phyloP scores from a whole-genome alignment of 1,140 invertebrate species.

The Bilobella aurantiaca region DNA sequence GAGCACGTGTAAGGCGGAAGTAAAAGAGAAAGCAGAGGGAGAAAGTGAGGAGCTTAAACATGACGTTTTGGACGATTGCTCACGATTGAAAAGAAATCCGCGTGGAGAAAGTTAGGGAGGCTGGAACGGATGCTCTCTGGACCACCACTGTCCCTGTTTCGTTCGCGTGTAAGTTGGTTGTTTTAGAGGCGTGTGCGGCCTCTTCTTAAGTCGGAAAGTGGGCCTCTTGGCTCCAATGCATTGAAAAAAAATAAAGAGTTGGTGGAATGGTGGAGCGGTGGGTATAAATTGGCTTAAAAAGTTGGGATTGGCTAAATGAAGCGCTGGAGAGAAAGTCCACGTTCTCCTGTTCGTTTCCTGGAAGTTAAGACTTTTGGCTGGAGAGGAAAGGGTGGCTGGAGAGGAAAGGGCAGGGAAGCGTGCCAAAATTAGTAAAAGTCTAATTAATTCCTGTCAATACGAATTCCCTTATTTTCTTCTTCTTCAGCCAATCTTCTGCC shows the following conservation, averaged over 20 bases:
- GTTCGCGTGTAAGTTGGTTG: not conserved
- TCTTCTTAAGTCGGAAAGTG: not conserved
- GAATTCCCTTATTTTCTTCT: conserved; percentile 5
- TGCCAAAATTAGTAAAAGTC: conserved; percentile 31
- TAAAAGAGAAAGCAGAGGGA: not conserved
- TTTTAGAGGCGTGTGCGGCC: not conserved
- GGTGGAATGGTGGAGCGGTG: conserved; percentile 18
- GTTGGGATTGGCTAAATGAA: conserved; percentile 12
- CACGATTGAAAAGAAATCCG: conserved; percentile 1
- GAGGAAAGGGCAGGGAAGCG: conserved; percentile 13
- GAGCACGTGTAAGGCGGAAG: not conserved
- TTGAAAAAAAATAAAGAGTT: conserved; percentile 3
- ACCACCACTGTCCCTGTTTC: not conserved
- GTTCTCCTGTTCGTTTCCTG: conserved; percentile 1
- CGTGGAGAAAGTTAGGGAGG: not conserved
- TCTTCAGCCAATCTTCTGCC: not conserved
- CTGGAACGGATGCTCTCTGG: not conserved
- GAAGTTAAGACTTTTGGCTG: not conserved
- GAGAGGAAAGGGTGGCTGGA: not conserved
- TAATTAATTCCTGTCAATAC: conserved; percentile 31
- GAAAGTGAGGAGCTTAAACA: not conserved
- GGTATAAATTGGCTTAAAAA: conserved; percentile 21
- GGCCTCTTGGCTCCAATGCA: not conserved
- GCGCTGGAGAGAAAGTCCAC: conserved; percentile 10
- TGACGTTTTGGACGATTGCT: not conserved